Evolutionary conservation across 1,140 invertebrate species (phyloP).

Genomic region (Pseudobourletiella spinata): DNA sequence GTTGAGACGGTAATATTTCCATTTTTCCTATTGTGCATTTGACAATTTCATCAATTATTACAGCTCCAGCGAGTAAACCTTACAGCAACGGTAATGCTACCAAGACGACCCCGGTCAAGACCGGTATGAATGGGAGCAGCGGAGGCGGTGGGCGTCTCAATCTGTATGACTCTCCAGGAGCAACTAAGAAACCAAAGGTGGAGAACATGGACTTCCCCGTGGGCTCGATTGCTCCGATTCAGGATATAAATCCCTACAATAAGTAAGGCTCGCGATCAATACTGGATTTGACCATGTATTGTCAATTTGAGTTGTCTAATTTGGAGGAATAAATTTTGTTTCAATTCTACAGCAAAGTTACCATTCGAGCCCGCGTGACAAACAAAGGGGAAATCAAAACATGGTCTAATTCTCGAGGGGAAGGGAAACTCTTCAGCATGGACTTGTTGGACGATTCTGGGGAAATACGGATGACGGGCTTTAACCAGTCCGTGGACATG

Average conservation of each 20-base stretch:
- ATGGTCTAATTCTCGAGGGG: slow-evolving; percentile 84
- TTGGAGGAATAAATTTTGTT: slow-evolving; percentile 9
- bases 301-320: not conserved
- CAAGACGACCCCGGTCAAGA: too few species aligned
- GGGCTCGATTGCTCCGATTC: slow-evolving; percentile 17
- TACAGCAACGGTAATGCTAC: not conserved
- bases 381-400: slow-evolving; percentile 71
- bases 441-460: slow-evolving; percentile 88
- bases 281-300: not conserved
- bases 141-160: too few species aligned
- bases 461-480: slow-evolving; percentile 90
- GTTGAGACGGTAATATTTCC: not conserved
- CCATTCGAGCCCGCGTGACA: slow-evolving; percentile 81
- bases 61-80: not conserved
- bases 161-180: slow-evolving; percentile 1
- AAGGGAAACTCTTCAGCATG: slow-evolving; percentile 89
- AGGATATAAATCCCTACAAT: slow-evolving; percentile 32
- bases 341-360: slow-evolving; percentile 56
- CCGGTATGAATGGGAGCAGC: not conserved
- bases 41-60: not conserved
- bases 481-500: slow-evolving; percentile 80
- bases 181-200: not conserved
- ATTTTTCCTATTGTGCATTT: not conserved
- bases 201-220: not conserved
- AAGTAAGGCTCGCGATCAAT: slow-evolving; percentile 15